These are phyloP conservation scores for Parambassis ranga DNA, from an alignment of 2,797 vertebrate genomes.

Conservation along the genomic window DNA sequence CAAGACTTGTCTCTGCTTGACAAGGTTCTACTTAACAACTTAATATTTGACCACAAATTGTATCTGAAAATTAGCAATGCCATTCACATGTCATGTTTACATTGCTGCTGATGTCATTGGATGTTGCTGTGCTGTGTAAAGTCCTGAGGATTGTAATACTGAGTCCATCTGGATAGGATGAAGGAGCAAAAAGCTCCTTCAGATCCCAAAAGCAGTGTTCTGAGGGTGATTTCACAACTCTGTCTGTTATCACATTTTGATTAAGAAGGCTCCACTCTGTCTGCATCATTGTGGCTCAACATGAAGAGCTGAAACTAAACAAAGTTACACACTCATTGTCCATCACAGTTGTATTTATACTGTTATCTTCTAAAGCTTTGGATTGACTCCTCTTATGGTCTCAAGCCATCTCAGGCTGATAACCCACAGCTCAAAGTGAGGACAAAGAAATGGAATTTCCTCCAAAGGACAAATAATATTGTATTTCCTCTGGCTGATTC, in stretches of 20 bases:
- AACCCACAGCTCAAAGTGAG: constrained; percentile 11
- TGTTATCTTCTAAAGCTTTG: background rate
- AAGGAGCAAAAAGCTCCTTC: background rate
- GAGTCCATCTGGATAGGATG: background rate
- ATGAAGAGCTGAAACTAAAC: background rate
- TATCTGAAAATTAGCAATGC: too few species aligned
- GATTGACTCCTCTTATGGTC: background rate
- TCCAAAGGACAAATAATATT: constrained; percentile 62
- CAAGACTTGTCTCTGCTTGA: too few species aligned
- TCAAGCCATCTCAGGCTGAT: constrained; percentile 18
- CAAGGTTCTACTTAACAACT: too few species aligned
- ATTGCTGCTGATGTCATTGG: too few species aligned
- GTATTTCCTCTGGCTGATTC: constrained; percentile 66
- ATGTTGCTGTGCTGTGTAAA: too few species aligned
- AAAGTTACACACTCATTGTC: background rate
- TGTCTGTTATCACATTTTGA: constrained; percentile 45
- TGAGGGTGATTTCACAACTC: background rate
- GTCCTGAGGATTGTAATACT: background rate
- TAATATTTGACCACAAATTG: too few species aligned
- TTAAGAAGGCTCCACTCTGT: constrained; percentile 37
- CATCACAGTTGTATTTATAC: background rate
- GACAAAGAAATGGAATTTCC: constrained; percentile 64
- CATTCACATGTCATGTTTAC: too few species aligned
- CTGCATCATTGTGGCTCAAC: constrained; percentile 19
- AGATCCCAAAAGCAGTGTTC: background rate